Evolutionary conservation across 2,797 vertebrate species (phyloP), one percentile per base, ranked within the genome.

Genomic region (Loris lydekkerianus): DNA sequence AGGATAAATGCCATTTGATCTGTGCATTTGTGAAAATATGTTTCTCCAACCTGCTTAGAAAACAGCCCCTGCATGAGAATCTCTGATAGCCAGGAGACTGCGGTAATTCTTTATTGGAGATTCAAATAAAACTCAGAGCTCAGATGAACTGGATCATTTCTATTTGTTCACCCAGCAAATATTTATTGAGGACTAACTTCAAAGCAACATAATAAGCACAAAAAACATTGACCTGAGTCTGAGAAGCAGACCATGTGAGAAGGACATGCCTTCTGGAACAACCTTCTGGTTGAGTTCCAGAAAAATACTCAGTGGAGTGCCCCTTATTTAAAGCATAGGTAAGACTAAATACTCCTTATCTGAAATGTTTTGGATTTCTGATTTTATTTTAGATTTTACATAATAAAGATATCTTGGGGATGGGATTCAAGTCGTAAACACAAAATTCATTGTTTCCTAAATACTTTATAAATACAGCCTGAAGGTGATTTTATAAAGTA

Each of bases 91-190:
- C 3, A 23, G 27, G 5, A 87, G 43, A 34, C 72, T 10, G 63
- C 25, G 10, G 53, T 29, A 23, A 80, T 80, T 31, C 77, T 95
- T 92, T 86, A 56, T 0, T 69, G 37, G 27, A 83, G 43, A 60
- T 63, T 87, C 83, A 84, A 87, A 69, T 78, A 83, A 87, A 92
- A 37, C 58, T 25, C 67, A 58, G 85, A 70, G 87, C 31, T 84
- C 72, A 61, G 53, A 14, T 87, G 72, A 90, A 53, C 43, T 80
- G 7, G 18, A 43, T 75, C 85, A 80, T 86, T 89, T 88, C 61
- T 34, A 72, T 46, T 94, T 95, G 37, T 20, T 92, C 49, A 94
- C 56, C 20, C 70, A 91, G 40, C 17, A 61, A n/a, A 78, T 31
- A 93, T 37, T 83, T 58, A 85, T 8, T 70, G 23, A 96, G 18